Base-by-base conservation (phyloP, 1,140 invertebrate genomes). In the Pseudobourletiella spinata region DNA sequence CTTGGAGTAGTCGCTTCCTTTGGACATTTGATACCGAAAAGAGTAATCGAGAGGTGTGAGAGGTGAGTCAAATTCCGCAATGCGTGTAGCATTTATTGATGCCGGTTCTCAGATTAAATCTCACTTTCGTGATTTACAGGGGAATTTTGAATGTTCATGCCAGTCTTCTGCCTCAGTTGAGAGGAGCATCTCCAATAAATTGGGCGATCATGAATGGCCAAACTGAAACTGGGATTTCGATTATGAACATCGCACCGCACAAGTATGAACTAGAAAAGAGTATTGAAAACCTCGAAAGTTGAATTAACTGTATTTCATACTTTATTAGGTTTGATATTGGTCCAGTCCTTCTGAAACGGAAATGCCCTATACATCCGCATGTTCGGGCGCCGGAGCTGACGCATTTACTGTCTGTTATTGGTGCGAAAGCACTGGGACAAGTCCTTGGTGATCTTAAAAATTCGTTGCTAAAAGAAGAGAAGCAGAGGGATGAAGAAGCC, bases 91-190 rank as follows among this genome's bases (percentile, higher is more conserved):
- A 22, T 32, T 3, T 42, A 32, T 43, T 39, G 29, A 14, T 32
- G 26, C 4, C 8, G 3, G n/a, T 59, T 48, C 30, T 26, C 20
- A 20, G 22, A 25, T 63, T 24, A 67, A 42, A 61, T 64, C 68
- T 57, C 69, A 63, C 8, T 55, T 43, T 24, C 11, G 16, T 51
- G 2, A 11, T 79, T 80, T 66, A 39, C 71, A 93, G 89, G 75
- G 93, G 93, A 16, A 90, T 93, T 78, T 76, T 93, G 39, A 94
- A 94, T 80, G 84, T 96, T 1, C 95, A 98, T 77, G 88, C 84
- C 14, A 95, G 91, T 76, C 73, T 98, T 30, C 74, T 98, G 67
- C 95, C 95, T 26, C 79, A 87, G 64, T 98, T 91, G 90, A 78
- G 94, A 75, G 95, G 95, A 30, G 89, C 93, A 44, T 84, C 90